Percentiles rank a stretch among this genome's conserved stretches.
phyloP scores from a whole-genome alignment of 92 coral and sea anemone species.

The Pocillopora meandrina region DNA sequence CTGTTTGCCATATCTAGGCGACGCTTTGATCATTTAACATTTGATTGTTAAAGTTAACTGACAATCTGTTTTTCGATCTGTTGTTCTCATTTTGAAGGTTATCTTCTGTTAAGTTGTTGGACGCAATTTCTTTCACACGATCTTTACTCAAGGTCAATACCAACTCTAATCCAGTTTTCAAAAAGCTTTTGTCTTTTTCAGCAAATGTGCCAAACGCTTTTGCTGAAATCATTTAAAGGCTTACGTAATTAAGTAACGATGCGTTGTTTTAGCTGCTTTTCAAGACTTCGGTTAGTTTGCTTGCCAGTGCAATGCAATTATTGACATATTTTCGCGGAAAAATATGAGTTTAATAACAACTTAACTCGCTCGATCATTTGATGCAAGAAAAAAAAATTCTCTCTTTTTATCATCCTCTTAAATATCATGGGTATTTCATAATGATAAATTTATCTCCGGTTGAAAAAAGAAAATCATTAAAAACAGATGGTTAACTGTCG shows the following conservation, averaged over 20 bases:
- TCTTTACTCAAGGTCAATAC: neutral
- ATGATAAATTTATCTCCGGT: conserved; percentile 3
- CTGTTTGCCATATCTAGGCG: neutral
- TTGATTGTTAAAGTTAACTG: neutral
- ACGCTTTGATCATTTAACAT: no score
- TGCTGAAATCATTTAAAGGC: conserved; percentile 21
- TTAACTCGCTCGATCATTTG: no score
- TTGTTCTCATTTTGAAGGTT: neutral
- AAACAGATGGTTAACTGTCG: neutral
- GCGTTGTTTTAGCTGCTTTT: neutral
- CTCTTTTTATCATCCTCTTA: neutral
- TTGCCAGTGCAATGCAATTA: neutral
- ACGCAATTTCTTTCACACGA: neutral
- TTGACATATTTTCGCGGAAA: no score
- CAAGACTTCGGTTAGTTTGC: neutral
- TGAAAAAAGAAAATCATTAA: neutral
- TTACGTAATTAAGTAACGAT: conserved; percentile 20
- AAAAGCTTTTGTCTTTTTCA: neutral
- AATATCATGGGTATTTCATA: conserved; percentile 6
- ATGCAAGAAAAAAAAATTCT: neutral
- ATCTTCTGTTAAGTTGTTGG: neutral
- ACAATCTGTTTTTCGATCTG: neutral
- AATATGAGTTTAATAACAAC: no score
- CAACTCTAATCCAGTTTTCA: neutral
- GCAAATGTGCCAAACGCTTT: neutral